These are phyloP conservation scores for Xanthorhoe designata DNA, from an alignment of 2,888 invertebrate species.

Conservation along the genomic window DNA sequence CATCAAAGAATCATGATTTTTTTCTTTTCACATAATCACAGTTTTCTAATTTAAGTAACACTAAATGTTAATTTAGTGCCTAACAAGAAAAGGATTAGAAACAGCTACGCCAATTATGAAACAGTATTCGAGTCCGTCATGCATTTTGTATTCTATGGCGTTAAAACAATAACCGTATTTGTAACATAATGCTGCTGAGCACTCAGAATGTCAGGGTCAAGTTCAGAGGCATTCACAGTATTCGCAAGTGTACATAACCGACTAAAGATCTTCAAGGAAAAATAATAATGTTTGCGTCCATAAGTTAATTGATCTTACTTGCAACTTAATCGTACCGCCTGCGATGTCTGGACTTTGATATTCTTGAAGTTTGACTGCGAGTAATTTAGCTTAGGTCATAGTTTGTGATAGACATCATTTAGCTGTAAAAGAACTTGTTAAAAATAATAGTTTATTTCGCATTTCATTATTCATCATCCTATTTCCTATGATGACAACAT, in stretches of 20 bases:
- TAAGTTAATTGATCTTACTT: neutral
- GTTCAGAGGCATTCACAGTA: slow-evolving; percentile 37
- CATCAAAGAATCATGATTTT: no score
- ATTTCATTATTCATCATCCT: no score
- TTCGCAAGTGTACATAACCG: neutral
- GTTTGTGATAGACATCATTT: no score
- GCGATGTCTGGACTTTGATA: no score
- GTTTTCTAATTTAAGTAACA: no score
- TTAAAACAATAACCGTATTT: slow-evolving; percentile 41
- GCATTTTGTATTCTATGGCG: slow-evolving; percentile 30
- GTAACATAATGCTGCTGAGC: slow-evolving; percentile 36
- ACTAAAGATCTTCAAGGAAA: slow-evolving; percentile 2
- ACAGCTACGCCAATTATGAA: slow-evolving; percentile 34
- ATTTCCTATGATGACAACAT: no score
- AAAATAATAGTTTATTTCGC: no score
- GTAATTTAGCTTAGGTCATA: no score
- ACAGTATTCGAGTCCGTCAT: slow-evolving; percentile 28
- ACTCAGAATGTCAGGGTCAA: slow-evolving; percentile 41
- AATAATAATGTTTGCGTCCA: neutral
- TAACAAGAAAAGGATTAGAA: slow-evolving; percentile 17
- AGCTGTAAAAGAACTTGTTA: no score
- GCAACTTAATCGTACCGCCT: no score
- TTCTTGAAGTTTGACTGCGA: no score
- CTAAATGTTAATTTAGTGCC: neutral
- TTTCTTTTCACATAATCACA: no score